Percentiles rank a stretch among this genome's conserved stretches.
These are phyloP conservation scores for Sesamia inferens DNA, from an alignment of 2,888 invertebrate genomes.

Conservation along the genomic window DNA sequence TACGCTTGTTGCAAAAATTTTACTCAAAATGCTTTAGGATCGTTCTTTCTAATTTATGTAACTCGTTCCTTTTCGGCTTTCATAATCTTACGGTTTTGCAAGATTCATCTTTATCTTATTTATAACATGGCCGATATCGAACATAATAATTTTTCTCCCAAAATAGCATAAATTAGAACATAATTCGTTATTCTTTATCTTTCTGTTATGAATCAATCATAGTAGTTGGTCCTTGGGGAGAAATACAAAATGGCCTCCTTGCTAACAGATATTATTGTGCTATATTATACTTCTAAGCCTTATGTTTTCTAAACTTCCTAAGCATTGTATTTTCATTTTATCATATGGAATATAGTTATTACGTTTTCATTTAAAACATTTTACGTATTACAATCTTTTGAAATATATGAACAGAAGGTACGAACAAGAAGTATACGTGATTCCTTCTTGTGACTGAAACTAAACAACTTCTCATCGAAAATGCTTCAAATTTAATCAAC, in stretches of 20 bases:
- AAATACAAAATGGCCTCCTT: constrained; percentile 28
- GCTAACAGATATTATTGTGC: constrained; percentile 12
- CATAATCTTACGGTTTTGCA: not conserved
- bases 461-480: not conserved
- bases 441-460: not conserved
- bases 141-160: not conserved
- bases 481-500: not conserved
- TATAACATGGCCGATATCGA: not conserved
- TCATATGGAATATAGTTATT: not conserved
- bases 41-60: not conserved
- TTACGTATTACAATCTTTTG: not conserved
- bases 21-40: not conserved
- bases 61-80: not conserved
- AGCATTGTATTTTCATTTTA: not conserved
- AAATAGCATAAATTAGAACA: not conserved
- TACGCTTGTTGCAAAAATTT: not conserved
- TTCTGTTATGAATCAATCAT: constrained; percentile 35
- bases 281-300: not conserved
- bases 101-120: not conserved
- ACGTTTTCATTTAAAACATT: not conserved
- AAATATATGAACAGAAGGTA: not conserved
- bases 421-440: not conserved
- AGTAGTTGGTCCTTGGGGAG: constrained; percentile 13
- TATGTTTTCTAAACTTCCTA: not conserved
- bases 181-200: constrained; percentile 17